Base-by-base conservation (phyloP, 2,797 vertebrate species). In the Anabacerthia variegaticeps region DNA sequence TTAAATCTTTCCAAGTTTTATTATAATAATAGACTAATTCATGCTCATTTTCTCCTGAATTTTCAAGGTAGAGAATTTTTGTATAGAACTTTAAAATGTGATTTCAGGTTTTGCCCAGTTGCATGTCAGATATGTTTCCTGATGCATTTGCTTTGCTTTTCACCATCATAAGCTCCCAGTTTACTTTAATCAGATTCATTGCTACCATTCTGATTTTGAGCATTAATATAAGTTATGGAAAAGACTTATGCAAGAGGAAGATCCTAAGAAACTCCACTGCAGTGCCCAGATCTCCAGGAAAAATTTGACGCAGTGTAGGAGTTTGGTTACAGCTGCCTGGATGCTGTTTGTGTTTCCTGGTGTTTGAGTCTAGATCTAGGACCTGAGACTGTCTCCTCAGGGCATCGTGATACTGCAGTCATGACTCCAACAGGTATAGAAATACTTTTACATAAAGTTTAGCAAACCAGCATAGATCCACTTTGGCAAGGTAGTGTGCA, bases 351-450 rank as follows among this genome's bases (percentile, higher is more conserved):
- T 3, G 1, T 62, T 71, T 46, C 34, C n/a, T 52, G 26, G 5
- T 63, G 6, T 66, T 48, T 74, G 27, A 73, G 14, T 26, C 8
- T 12, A 19, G 14, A 32, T 54, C 23, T 52, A 3, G 37, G n/a
- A 27, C 7, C 28, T 43, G 16, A 34, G 58, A 26, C 26, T 69
- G 10, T 12, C 34, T 84, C 6, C 23, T 12, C 39, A 69, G 23
- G 30, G 7, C 7, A 10, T 4, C 21, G 3, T 22, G 30, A 14
- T 22, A 6, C 26, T 34, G 21, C 39, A 77, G 39, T 46, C 39
- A 14, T 14, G 32, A 36, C 30, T 66, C 34, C 27, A 34, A 0
- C 0, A 1, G 23, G 2, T 20, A 79, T 88, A 69, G 41, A 59
- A 85, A 41, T 11, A 11, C 4, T 76, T 82, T 6, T 54, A 4